phyloP scores from a whole-genome alignment of 2,888 invertebrate genomes.

The Dendrolimus houi region DNA sequence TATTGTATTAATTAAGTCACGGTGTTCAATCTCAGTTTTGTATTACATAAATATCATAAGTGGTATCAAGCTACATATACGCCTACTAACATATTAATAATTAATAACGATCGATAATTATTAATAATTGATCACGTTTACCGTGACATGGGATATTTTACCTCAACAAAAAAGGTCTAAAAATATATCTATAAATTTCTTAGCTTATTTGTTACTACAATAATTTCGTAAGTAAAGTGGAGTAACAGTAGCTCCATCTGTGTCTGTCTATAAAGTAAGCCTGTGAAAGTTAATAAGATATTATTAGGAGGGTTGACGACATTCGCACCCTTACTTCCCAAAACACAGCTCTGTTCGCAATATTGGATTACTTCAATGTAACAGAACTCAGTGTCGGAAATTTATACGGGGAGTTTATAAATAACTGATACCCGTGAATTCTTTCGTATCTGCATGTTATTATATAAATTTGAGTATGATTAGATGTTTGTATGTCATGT shows the following conservation, averaged over 20 bases:
- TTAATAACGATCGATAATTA: too few species aligned
- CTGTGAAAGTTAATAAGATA: background rate
- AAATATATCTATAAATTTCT: too few species aligned
- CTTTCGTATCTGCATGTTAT: too few species aligned
- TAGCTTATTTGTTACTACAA: too few species aligned
- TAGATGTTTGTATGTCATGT: too few species aligned
- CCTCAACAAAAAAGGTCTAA: too few species aligned
- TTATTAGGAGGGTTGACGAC: background rate
- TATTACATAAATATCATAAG: conserved; percentile 14
- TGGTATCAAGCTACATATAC: conserved; percentile 25
- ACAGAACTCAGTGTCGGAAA: background rate
- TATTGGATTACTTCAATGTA: background rate
- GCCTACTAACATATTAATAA: conserved; percentile 44
- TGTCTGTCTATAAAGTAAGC: background rate
- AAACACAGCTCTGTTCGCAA: background rate
- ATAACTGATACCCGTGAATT: too few species aligned
- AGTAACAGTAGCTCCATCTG: background rate
- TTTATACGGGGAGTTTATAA: too few species aligned
- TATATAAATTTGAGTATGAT: too few species aligned
- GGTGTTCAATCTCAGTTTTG: conserved; percentile 58
- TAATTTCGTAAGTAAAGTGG: background rate
- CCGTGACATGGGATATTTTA: too few species aligned
- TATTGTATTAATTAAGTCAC: conserved; percentile 28
- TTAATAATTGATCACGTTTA: too few species aligned
- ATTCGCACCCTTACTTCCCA: background rate